Conservation (phyloP, 2,113 vertebrate genomes). For the Cervus canadensis region DNA sequence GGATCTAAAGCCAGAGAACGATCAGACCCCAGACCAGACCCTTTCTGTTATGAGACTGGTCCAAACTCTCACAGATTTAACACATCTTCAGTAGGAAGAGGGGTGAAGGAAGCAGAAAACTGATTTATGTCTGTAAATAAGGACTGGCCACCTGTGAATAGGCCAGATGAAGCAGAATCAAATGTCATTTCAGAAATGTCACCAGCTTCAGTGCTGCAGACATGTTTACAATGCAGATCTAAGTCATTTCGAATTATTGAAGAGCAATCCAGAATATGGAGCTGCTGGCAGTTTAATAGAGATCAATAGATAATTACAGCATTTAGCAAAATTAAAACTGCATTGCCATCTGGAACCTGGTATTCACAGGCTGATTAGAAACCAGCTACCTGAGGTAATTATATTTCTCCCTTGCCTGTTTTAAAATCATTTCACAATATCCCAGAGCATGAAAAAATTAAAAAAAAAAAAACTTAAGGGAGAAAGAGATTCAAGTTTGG, state of each 20-base stretch:
- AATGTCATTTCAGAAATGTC: slow-evolving; percentile 58
- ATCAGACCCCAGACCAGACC: neutral
- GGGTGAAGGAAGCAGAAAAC: slow-evolving; percentile 6
- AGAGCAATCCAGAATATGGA: neutral
- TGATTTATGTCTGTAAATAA: slow-evolving; percentile 58
- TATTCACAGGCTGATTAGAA: neutral
- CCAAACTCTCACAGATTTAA: slow-evolving; percentile 42
- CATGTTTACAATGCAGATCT: slow-evolving; percentile 53
- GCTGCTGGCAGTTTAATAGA: slow-evolving; percentile 34
- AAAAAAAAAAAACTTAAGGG: neutral
- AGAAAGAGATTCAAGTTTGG: neutral
- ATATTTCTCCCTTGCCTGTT: neutral
- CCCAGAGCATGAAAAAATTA: neutral
- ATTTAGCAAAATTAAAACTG: slow-evolving; percentile 9
- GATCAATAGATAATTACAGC: slow-evolving; percentile 26
- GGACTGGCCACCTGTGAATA: slow-evolving; percentile 39
- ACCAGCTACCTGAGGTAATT: neutral
- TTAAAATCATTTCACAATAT: neutral
- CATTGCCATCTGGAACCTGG: neutral
- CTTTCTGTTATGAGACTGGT: neutral
- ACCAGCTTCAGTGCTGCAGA: slow-evolving; percentile 33
- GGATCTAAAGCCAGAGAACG: neutral
- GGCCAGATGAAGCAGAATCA: slow-evolving; percentile 58
- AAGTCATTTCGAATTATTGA: slow-evolving; percentile 45
- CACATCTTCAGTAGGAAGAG: slow-evolving; percentile 26